Conservation (phyloP, 2,113 vertebrate genomes). For the Platycercus adscitus region DNA sequence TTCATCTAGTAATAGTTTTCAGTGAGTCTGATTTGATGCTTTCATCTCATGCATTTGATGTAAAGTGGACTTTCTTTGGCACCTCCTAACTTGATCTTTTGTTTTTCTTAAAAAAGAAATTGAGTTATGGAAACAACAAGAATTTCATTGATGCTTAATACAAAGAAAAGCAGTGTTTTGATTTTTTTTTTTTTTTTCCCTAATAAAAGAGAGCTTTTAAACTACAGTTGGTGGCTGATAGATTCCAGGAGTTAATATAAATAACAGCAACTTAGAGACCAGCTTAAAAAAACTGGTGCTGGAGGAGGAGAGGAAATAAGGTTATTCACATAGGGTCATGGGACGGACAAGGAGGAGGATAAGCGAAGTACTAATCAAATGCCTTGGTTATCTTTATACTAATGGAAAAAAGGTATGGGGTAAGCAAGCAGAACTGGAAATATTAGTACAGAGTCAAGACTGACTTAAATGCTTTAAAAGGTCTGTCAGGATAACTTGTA, state of each 20-base stretch:
- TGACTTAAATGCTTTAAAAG: not conserved
- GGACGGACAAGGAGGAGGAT: not conserved
- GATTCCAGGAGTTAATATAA: not conserved
- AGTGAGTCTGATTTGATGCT: not conserved
- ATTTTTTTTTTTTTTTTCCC: not conserved
- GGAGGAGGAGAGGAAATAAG: not conserved
- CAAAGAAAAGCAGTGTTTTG: not conserved
- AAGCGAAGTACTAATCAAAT: not conserved
- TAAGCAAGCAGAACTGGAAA: slow-evolving; percentile 60
- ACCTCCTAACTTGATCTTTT: not conserved
- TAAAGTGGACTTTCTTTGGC: not conserved
- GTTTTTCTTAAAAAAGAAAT: not conserved
- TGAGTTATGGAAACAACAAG: not conserved
- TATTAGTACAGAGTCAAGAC: not conserved
- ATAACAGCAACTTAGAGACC: not conserved
- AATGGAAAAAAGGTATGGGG: not conserved
- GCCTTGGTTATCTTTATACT: not conserved
- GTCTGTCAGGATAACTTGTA: not conserved
- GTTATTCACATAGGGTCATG: not conserved
- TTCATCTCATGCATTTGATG: not conserved
- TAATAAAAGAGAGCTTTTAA: not conserved
- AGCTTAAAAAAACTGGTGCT: not conserved
- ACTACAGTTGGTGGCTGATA: not conserved
- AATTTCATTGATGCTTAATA: not conserved
- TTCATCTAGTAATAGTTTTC: not conserved